These are phyloP conservation scores for Leptobrachium leishanense DNA, from an alignment of 2,113 vertebrate species.

Conservation along the genomic window DNA sequence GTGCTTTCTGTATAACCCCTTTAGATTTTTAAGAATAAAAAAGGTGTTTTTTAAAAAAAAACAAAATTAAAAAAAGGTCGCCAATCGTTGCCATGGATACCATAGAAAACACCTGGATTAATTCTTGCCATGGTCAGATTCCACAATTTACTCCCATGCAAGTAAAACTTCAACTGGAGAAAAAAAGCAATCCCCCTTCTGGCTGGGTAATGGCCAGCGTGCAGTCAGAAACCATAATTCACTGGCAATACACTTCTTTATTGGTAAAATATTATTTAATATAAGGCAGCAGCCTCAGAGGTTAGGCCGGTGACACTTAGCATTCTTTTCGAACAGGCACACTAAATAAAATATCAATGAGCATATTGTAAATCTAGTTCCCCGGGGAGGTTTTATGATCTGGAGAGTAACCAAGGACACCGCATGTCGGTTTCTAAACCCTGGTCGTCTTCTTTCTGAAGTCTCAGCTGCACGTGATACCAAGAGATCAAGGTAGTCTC, in stretches of 20 bases:
- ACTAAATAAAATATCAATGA: slow-evolving; percentile 6
- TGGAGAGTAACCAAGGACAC: not conserved
- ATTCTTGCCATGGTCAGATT: not conserved
- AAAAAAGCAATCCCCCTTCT: not conserved
- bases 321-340: not conserved
- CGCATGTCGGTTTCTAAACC: not conserved
- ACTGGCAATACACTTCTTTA: not conserved
- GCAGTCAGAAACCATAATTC: not conserved
- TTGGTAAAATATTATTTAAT: not conserved
- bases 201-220: not conserved
- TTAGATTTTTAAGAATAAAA: not conserved
- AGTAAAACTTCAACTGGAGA: not conserved
- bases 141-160: not conserved
- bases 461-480: not conserved
- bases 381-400: not conserved
- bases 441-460: not conserved
- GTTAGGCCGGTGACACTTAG: not conserved
- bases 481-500: too few species aligned
- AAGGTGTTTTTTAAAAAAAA: not conserved
- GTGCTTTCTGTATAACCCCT: too few species aligned
- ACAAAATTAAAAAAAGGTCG: not conserved
- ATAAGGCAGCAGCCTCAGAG: not conserved
- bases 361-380: not conserved
- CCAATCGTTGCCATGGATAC: not conserved
- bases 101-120: not conserved